Percentiles rank a stretch among this genome's conserved stretches.
phyloP scores from a whole-genome alignment of 2,888 invertebrate species.

The Cephus pygmeus region DNA sequence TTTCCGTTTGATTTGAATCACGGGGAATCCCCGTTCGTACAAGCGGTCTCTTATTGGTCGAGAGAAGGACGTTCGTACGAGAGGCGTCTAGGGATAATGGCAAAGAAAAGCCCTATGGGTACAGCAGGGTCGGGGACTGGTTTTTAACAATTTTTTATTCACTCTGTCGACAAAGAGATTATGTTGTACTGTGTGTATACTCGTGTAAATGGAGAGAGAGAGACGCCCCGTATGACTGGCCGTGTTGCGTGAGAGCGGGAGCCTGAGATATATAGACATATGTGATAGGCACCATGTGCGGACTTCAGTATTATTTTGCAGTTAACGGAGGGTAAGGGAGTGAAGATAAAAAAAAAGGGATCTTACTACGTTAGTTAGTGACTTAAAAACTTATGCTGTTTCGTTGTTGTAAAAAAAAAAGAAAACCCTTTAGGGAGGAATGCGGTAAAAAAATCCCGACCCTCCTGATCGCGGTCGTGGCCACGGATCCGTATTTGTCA shows the following conservation, averaged over 20 bases:
- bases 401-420: slow-evolving; percentile 38
- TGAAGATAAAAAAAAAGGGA: slow-evolving; percentile 21
- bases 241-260: slow-evolving; percentile 18
- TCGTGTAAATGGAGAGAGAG: slow-evolving; percentile 26
- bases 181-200: slow-evolving; percentile 30
- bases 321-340: slow-evolving; percentile 36
- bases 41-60: too few relatives aligned
- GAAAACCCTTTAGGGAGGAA: slow-evolving; percentile 6
- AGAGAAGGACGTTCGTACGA: too few relatives aligned
- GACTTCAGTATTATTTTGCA: slow-evolving; percentile 66
- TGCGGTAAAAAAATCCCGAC: background rate
- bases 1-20: too few relatives aligned
- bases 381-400: slow-evolving; percentile 43
- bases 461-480: slow-evolving; percentile 7
- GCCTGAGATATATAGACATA: slow-evolving; percentile 54
- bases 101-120: slow-evolving; percentile 18
- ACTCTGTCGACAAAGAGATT: slow-evolving; percentile 50
- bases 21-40: too few relatives aligned
- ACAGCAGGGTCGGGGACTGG: slow-evolving; percentile 43
- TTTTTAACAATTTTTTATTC: slow-evolving; percentile 59
- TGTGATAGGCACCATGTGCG: slow-evolving; percentile 67
- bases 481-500: background rate
- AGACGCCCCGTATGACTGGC: slow-evolving; percentile 13
- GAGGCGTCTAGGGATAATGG: too few relatives aligned
- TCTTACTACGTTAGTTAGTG: slow-evolving; percentile 47